Evolutionary conservation across 2,888 invertebrate genomes (phyloP).

Genomic region (Phytoseiulus persimilis): DNA sequence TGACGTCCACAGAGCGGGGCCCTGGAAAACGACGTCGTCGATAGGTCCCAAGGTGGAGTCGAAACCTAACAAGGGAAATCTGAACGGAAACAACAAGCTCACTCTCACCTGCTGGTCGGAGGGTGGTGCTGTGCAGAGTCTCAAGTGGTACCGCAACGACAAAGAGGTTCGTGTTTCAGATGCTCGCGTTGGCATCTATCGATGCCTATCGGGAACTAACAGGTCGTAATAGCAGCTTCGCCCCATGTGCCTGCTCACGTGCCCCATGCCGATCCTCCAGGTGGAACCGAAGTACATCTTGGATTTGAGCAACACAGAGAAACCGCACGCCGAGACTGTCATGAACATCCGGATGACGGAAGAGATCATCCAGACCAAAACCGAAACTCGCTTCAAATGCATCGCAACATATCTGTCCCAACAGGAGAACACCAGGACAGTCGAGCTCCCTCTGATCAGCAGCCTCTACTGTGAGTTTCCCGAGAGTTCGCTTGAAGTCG

Average conservation of each 20-base stretch:
- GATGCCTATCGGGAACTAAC: neutral
- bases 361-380: constrained; percentile 6
- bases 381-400: neutral
- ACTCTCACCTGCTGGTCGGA: constrained; percentile 14
- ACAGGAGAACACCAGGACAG: neutral
- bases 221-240: no score
- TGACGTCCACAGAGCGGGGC: neutral
- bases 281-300: neutral
- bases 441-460: neutral
- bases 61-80: constrained; percentile 11
- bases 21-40: neutral
- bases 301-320: neutral
- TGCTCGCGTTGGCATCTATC: neutral
- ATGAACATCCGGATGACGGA: constrained; percentile 9
- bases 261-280: neutral
- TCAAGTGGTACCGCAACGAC: constrained; percentile 28
- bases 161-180: constrained; percentile 25
- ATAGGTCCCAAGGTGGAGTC: constrained; percentile 13
- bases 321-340: neutral
- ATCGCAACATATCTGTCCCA: neutral
- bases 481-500: no score
- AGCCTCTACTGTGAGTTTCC: neutral
- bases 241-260: no score
- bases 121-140: constrained; percentile 22
- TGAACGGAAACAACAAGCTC: neutral